Evolutionary conservation across 1,140 invertebrate species (phyloP).

Genomic region (Coelopa frigida): DNA sequence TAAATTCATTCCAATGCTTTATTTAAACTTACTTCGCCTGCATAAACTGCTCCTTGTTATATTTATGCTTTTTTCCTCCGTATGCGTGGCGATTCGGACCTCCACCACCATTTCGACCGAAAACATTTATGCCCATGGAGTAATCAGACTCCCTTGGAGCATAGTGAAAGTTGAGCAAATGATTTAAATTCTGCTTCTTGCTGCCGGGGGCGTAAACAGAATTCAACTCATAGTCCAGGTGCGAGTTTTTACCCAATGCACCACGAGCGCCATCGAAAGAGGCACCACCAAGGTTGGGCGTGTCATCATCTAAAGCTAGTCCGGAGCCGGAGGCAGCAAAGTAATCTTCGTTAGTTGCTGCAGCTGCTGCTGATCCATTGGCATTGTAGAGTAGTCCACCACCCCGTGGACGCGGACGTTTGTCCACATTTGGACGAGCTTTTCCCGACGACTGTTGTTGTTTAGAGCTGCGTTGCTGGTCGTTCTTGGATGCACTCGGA

Average conservation of each 20-base stretch:
- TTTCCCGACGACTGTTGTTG: slow-evolving; percentile 25
- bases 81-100: slow-evolving; percentile 34
- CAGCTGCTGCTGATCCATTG: slow-evolving; percentile 11
- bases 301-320: slow-evolving; percentile 7
- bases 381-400: slow-evolving; percentile 2
- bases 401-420: slow-evolving; percentile 31
- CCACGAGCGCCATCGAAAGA: no score
- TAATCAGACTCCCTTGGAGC: slow-evolving; percentile 51
- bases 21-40: slow-evolving; percentile 71
- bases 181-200: slow-evolving; percentile 87
- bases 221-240: slow-evolving; percentile 64
- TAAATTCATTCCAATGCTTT: slow-evolving; percentile 1
- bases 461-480: slow-evolving; percentile 18
- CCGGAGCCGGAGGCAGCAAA: slow-evolving; percentile 15
- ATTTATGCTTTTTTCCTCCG: slow-evolving; percentile 57
- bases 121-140: slow-evolving; percentile 22
- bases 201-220: slow-evolving; percentile 73
- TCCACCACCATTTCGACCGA: slow-evolving; percentile 30
- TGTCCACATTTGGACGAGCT: slow-evolving; percentile 39
- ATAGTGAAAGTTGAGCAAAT: slow-evolving; percentile 84
- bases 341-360: slow-evolving; percentile 18
- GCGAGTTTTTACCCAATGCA: slow-evolving; percentile 1
- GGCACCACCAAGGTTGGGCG: slow-evolving; percentile 1
- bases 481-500: slow-evolving; percentile 28
- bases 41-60: slow-evolving; percentile 88